phyloP scores from a whole-genome alignment of 2,888 invertebrate genomes.

The Colostygia pectinataria region DNA sequence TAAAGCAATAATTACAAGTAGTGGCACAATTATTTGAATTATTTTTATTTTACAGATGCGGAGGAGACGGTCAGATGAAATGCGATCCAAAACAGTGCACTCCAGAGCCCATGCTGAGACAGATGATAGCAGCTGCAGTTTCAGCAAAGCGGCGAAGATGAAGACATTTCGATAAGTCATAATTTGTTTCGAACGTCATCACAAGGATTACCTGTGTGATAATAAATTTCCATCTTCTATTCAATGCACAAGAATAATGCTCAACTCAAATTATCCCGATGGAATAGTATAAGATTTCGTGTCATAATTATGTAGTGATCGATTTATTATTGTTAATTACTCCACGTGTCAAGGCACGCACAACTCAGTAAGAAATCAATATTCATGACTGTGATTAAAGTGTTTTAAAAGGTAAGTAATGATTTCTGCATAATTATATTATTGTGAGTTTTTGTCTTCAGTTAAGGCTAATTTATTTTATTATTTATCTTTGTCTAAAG shows the following conservation, averaged over 20 bases:
- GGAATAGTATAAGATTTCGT: conserved; percentile 81
- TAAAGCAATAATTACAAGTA: too few relatives aligned
- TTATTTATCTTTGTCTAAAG: conserved; percentile 67
- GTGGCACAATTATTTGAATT: conserved; percentile 1
- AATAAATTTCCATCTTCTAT: conserved; percentile 70
- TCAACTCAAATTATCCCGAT: conserved; percentile 80
- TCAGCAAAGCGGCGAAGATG: conserved; percentile 89
- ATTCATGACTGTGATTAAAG: conserved; percentile 80
- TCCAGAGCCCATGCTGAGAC: conserved; percentile 94
- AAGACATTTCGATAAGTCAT: conserved; percentile 56
- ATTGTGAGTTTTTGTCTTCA: conserved; percentile 58
- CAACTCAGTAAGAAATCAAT: conserved; percentile 67
- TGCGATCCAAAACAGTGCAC: conserved; percentile 96
- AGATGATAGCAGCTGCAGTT: conserved; percentile 93
- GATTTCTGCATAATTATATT: conserved; percentile 61
- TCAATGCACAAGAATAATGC: conserved; percentile 47
- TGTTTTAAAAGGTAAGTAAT: conserved; percentile 63
- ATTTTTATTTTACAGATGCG: conserved; percentile 87
- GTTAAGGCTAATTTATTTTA: conserved; percentile 64
- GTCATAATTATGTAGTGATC: conserved; percentile 77
- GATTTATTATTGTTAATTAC: conserved; percentile 54
- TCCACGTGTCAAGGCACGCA: conserved; percentile 73
- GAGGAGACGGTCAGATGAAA: conserved; percentile 96
- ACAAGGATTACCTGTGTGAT: conserved; percentile 71
- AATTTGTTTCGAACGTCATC: conserved; percentile 56